These are phyloP conservation scores for Lasioglossum vierecki DNA, from an alignment of 2,888 invertebrate genomes.

Conservation along the genomic window DNA sequence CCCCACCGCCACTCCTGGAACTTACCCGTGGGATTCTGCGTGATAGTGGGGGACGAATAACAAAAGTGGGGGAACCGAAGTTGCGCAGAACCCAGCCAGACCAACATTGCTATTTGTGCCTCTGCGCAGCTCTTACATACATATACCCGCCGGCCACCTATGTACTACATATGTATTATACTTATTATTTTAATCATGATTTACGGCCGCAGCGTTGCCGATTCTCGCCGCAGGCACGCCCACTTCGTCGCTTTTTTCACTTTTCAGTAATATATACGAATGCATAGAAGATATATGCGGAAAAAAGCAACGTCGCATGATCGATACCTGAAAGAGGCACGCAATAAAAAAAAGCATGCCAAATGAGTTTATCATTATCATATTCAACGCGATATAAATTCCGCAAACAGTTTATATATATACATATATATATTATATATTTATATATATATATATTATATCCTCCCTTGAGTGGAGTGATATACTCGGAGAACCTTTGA, in stretches of 20 bases:
- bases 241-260: conserved; percentile 70
- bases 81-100: conserved; percentile 81
- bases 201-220: conserved; percentile 82
- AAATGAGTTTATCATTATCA: conserved; percentile 14
- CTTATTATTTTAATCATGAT: conserved; percentile 84
- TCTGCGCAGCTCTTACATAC: conserved; percentile 78
- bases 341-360: conserved; percentile 49
- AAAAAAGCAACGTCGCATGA: conserved; percentile 71
- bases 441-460: neutral
- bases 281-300: conserved; percentile 63
- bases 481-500: neutral
- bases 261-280: conserved; percentile 63
- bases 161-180: conserved; percentile 80
- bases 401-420: neutral
- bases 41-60: conserved; percentile 62
- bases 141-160: conserved; percentile 72
- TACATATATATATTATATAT: neutral
- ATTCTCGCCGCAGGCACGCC: conserved; percentile 77
- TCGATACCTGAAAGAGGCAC: conserved; percentile 70
- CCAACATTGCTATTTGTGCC: conserved; percentile 59
- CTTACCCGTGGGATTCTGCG: conserved; percentile 73
- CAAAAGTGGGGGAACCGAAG: conserved; percentile 72
- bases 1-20: conserved; percentile 69
- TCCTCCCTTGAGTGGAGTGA: neutral
- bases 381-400: neutral